Percentiles rank a stretch among this genome's conserved stretches.
Conservation (phyloP, 2,888 invertebrate species). For the Sphinx pinastri region DNA sequence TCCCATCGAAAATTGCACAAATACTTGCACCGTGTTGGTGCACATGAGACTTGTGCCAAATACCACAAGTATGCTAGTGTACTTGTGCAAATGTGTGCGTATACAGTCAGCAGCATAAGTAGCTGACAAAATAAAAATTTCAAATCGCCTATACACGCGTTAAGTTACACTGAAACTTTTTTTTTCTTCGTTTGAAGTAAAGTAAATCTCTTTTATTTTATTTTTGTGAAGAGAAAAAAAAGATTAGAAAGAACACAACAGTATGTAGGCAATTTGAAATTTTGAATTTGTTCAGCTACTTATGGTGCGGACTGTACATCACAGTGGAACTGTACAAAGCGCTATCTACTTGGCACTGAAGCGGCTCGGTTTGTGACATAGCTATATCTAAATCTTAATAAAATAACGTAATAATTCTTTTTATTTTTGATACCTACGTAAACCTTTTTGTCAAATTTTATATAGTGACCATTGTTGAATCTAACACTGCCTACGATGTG, state of each 20-base stretch:
- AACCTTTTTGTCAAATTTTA: constrained; percentile 55
- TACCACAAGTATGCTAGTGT: background rate
- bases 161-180: too few relatives aligned
- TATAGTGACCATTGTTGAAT: constrained; percentile 54
- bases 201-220: too few relatives aligned
- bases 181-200: too few relatives aligned
- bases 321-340: constrained; percentile 29
- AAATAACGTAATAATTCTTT: constrained; percentile 55
- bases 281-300: too few relatives aligned
- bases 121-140: too few relatives aligned
- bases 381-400: constrained; percentile 46
- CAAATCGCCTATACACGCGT: too few relatives aligned
- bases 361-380: constrained; percentile 60
- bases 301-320: too few relatives aligned
- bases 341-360: constrained; percentile 44
- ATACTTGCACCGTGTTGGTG: background rate
- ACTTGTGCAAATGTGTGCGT: background rate
- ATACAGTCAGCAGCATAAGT: too few relatives aligned
- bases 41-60: background rate
- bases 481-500: constrained; percentile 57
- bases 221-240: too few relatives aligned
- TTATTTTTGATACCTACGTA: constrained; percentile 76
- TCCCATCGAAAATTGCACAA: too few relatives aligned
- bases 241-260: too few relatives aligned
- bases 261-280: too few relatives aligned